Conservation (phyloP, 2,113 vertebrate species). For the Cephalopterus ornatus region DNA sequence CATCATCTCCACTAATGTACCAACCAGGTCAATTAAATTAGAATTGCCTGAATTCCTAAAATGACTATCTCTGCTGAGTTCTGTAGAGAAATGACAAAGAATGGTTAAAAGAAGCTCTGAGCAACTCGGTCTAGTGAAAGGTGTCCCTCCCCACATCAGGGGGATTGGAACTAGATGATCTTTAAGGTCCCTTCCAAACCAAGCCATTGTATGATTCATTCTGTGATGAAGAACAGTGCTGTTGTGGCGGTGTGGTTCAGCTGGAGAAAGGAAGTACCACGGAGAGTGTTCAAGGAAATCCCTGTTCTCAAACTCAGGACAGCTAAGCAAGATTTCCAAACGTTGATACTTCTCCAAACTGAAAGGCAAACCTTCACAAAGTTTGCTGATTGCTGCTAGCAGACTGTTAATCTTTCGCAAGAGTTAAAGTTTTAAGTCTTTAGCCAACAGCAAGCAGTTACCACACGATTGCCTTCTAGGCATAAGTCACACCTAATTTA, state of each 20-base stretch:
- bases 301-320: accelerated
- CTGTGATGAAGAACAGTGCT: not conserved
- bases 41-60: not conserved
- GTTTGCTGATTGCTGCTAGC: not conserved
- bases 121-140: not conserved
- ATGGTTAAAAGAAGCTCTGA: not conserved
- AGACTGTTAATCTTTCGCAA: not conserved
- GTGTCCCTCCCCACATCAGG: not conserved
- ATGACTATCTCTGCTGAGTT: not conserved
- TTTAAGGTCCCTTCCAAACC: not conserved
- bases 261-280: constrained; percentile 3
- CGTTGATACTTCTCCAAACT: not conserved
- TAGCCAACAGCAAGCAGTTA: constrained; percentile 32
- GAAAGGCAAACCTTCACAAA: constrained; percentile 5
- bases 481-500: constrained; percentile 60
- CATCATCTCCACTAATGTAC: not conserved
- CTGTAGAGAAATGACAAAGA: not conserved
- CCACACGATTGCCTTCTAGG: constrained; percentile 21
- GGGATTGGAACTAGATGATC: not conserved
- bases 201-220: not conserved
- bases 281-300: constrained; percentile 37
- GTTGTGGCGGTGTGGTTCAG: not conserved
- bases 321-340: not conserved
- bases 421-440: constrained; percentile 2
- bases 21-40: not conserved